A percentile compares a stretch with the other conserved stretches of the same genome.
Conservation (phyloP, 2,113 vertebrate genomes). For the Dermatemys mawii region DNA sequence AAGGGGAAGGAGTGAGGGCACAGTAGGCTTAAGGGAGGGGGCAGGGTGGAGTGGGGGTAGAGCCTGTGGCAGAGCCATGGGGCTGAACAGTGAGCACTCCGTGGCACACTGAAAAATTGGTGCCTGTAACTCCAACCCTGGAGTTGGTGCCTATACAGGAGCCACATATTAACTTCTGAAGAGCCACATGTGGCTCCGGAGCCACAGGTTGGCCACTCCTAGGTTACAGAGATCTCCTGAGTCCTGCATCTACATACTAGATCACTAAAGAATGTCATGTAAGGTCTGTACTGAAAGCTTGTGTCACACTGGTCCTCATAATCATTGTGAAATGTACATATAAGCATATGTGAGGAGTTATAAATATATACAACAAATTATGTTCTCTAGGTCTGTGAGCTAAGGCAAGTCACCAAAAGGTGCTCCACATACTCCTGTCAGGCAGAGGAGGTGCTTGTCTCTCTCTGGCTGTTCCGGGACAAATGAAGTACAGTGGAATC, state of each 20-base stretch:
- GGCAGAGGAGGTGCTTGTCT: background rate
- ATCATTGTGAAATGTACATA: background rate
- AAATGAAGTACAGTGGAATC: background rate
- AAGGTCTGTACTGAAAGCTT: background rate
- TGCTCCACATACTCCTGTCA: background rate
- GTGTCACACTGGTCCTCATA: background rate
- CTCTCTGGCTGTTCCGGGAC: background rate
- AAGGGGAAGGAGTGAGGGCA: too few relatives aligned
- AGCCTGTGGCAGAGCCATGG: too few relatives aligned
- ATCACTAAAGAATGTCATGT: background rate
- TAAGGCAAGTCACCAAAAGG: background rate
- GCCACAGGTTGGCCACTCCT: too few relatives aligned
- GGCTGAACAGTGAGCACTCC: too few relatives aligned
- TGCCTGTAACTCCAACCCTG: too few relatives aligned
- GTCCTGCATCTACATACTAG: background rate
- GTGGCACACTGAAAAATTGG: too few relatives aligned
- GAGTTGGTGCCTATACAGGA: too few relatives aligned
- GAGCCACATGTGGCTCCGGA: too few relatives aligned
- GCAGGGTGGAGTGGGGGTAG: too few relatives aligned
- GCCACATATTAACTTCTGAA: too few relatives aligned
- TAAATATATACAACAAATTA: background rate
- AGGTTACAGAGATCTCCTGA: background rate
- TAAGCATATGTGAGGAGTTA: background rate
- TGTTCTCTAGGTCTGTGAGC: background rate
- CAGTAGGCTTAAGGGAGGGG: too few relatives aligned